Evolutionary conservation across 2,113 vertebrate species (phyloP).

Genomic region (Nipponia nippon): DNA sequence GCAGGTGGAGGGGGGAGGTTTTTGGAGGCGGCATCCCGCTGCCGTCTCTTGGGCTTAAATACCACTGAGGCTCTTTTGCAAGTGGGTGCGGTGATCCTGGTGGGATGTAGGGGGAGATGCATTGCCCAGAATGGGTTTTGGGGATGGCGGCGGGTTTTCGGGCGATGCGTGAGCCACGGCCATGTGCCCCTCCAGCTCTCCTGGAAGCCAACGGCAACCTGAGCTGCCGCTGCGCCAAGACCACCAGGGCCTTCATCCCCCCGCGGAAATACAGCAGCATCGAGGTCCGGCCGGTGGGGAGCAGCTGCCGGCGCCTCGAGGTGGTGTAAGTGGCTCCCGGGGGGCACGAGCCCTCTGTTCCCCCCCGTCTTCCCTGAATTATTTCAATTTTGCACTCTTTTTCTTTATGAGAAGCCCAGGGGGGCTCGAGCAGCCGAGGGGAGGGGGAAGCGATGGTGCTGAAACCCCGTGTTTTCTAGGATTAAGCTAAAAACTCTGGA

Average conservation of each 20-base stretch:
- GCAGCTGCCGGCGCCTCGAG: constrained; percentile 45
- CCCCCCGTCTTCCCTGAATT: accelerated
- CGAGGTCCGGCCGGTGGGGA: constrained; percentile 25
- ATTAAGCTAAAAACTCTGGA: not conserved
- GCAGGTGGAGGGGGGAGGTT: not conserved
- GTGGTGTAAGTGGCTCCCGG: constrained; percentile 12
- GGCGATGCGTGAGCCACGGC: accelerated
- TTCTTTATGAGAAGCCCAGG: accelerated
- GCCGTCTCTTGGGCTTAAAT: accelerated
- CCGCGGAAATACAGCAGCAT: not conserved
- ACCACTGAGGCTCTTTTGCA: not conserved
- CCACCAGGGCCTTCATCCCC: not conserved
- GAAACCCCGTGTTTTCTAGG: not conserved
- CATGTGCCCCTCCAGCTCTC: not conserved
- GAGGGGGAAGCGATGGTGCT: accelerated
- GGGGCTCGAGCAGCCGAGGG: too few species aligned
- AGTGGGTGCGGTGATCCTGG: accelerated
- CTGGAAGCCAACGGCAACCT: constrained; percentile 44
- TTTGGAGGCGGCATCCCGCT: accelerated
- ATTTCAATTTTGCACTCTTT: accelerated
- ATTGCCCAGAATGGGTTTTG: accelerated
- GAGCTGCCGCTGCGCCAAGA: constrained; percentile 45
- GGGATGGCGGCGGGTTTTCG: accelerated
- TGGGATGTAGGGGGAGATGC: accelerated
- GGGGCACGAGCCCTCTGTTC: accelerated